These are phyloP conservation scores for Paradisaea rubra DNA, from an alignment of 2,113 vertebrate genomes.

Conservation along the genomic window DNA sequence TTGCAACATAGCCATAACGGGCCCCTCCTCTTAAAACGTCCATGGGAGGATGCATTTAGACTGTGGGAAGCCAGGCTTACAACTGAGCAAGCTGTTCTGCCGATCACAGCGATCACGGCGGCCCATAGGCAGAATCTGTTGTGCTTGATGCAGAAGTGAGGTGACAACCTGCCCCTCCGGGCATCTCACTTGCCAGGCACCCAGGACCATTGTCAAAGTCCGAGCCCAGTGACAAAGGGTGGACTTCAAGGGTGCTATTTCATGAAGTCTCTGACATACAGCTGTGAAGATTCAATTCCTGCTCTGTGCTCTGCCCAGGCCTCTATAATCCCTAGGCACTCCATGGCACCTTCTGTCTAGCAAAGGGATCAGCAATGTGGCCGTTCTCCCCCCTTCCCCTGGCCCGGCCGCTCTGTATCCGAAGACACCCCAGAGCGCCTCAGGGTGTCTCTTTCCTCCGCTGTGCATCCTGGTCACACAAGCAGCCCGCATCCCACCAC, in stretches of 20 bases:
- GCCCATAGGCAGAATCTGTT: rapidly evolving
- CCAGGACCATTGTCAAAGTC: rapidly evolving
- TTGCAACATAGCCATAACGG: background rate
- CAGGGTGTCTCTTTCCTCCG: rapidly evolving
- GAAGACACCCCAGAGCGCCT: no score
- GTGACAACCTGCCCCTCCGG: background rate
- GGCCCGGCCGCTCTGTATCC: rapidly evolving
- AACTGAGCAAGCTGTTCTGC: background rate
- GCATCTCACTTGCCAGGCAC: background rate
- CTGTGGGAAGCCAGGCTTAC: background rate
- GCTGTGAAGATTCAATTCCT: background rate
- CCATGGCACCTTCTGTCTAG: rapidly evolving
- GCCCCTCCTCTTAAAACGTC: background rate
- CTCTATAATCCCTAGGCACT: rapidly evolving
- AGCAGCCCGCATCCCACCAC: rapidly evolving
- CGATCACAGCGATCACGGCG: background rate
- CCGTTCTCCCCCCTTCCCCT: rapidly evolving
- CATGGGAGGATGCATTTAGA: background rate
- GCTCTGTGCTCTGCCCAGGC: background rate
- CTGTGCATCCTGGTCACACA: rapidly evolving
- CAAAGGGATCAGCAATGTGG: background rate
- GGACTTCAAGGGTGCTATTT: background rate
- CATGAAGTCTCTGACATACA: background rate
- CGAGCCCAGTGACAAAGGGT: rapidly evolving
- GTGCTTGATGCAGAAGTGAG: rapidly evolving